Evolutionary conservation across 2,888 invertebrate genomes (phyloP).

Genomic region (Watsonalla binaria): DNA sequence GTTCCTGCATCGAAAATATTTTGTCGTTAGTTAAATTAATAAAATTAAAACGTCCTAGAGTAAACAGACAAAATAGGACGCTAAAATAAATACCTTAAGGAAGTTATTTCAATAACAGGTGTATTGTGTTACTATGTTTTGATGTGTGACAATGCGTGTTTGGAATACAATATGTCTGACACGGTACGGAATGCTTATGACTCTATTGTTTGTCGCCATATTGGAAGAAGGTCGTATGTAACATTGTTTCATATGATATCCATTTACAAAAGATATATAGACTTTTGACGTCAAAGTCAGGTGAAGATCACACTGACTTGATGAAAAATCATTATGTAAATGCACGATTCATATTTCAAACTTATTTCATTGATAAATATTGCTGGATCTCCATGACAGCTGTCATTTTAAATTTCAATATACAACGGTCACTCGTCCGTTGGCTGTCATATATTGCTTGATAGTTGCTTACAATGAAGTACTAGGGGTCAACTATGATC

Average conservation of each 20-base stretch:
- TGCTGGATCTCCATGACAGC: too few species aligned
- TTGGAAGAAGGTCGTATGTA: conserved; percentile 23
- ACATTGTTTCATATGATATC: conserved; percentile 19
- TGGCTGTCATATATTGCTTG: too few species aligned
- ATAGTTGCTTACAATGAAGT: too few species aligned
- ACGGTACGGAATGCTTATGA: conserved; percentile 53
- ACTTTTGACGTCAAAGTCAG: background rate
- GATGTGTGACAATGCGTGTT: conserved; percentile 35
- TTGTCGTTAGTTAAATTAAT: conserved; percentile 11
- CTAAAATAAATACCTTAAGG: conserved; percentile 25
- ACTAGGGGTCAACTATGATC: too few species aligned
- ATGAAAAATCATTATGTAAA: too few species aligned
- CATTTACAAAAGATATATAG: conserved; percentile 5
- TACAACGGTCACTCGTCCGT: too few species aligned
- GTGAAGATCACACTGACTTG: background rate
- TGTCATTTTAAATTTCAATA: too few species aligned
- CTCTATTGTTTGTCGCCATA: conserved; percentile 48
- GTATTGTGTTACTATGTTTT: conserved; percentile 37
- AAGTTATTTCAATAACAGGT: conserved; percentile 37
- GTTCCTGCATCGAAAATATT: conserved; percentile 11
- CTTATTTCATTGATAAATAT: too few species aligned
- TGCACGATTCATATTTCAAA: too few species aligned
- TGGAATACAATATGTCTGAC: conserved; percentile 50
- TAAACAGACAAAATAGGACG: conserved; percentile 20
- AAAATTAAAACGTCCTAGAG: conserved; percentile 7